Conservation (phyloP, 2,797 vertebrate genomes). For the Florisuga fusca region DNA sequence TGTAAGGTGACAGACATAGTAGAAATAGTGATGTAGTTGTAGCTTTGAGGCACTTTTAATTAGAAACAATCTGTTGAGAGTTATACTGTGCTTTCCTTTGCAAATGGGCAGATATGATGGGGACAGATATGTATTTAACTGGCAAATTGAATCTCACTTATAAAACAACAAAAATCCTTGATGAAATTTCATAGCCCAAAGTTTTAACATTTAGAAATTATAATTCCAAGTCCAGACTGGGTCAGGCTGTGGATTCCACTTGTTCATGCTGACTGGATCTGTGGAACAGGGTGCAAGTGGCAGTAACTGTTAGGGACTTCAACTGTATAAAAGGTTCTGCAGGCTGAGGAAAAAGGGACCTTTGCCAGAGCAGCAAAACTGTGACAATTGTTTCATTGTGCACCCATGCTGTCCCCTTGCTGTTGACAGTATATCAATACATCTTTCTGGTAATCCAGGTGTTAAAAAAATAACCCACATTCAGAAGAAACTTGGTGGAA, state of each 20-base stretch:
- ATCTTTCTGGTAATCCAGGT: not conserved
- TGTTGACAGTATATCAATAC: not conserved
- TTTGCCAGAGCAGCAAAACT: not conserved
- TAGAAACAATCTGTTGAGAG: conserved; percentile 28
- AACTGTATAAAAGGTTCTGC: not conserved
- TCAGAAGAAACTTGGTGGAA: not conserved
- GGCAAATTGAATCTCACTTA: not conserved
- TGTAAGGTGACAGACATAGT: conserved; percentile 19
- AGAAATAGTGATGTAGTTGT: conserved; percentile 13
- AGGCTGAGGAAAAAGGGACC: not conserved
- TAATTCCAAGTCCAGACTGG: not conserved
- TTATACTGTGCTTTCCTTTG: not conserved
- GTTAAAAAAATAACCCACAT: not conserved
- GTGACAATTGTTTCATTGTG: not conserved
- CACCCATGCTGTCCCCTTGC: not conserved
- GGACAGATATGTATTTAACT: not conserved
- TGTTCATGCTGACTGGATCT: not conserved
- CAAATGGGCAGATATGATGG: not conserved
- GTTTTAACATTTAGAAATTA: not conserved
- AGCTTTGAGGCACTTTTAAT: conserved; percentile 25
- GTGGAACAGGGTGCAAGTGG: not conserved
- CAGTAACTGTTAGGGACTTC: not conserved
- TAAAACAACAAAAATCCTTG: not conserved
- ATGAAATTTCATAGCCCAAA: not conserved
- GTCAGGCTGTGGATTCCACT: not conserved